Evolutionary conservation across 2,888 invertebrate species (phyloP).

Genomic region (Pilophorus perplexus): DNA sequence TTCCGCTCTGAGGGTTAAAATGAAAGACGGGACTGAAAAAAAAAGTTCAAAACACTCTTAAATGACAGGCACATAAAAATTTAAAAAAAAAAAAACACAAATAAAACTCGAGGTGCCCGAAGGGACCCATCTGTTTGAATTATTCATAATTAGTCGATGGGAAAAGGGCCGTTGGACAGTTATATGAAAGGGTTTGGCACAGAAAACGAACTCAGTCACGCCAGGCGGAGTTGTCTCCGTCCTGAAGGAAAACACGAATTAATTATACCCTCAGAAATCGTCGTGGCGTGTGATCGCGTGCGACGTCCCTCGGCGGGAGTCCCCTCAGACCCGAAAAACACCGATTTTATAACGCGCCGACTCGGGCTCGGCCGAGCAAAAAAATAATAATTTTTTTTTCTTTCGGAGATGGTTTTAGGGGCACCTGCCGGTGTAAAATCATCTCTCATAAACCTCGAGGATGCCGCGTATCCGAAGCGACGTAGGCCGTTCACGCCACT

Average conservation of each 20-base stretch:
- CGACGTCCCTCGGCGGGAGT: slow-evolving; percentile 25
- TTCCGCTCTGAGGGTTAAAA: background rate
- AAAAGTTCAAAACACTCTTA: too few species aligned
- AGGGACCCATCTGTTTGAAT: slow-evolving; percentile 26
- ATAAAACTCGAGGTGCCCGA: background rate
- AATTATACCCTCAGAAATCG: slow-evolving; percentile 29
- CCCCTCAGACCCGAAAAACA: slow-evolving; percentile 9
- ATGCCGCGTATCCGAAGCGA: slow-evolving; percentile 1
- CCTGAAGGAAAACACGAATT: slow-evolving; percentile 31
- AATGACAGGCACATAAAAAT: too few species aligned
- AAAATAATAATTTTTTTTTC: too few species aligned
- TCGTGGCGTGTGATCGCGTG: slow-evolving; percentile 24
- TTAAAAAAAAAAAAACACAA: too few species aligned
- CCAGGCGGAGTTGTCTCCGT: background rate
- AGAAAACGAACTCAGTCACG: slow-evolving; percentile 7
- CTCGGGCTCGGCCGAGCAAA: slow-evolving; percentile 2
- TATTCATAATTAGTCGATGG: slow-evolving; percentile 26
- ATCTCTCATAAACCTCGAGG: slow-evolving; percentile 8
- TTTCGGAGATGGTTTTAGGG: too few species aligned
- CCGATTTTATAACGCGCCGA: background rate
- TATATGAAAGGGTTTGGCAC: slow-evolving; percentile 16
- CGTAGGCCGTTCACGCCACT: slow-evolving; percentile 26
- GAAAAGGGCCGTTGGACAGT: slow-evolving; percentile 14
- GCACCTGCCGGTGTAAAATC: slow-evolving; percentile 35
- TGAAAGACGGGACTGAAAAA: slow-evolving; percentile 1